Conservation (phyloP, 2,113 vertebrate genomes). For the Actenoides hombroni region DNA sequence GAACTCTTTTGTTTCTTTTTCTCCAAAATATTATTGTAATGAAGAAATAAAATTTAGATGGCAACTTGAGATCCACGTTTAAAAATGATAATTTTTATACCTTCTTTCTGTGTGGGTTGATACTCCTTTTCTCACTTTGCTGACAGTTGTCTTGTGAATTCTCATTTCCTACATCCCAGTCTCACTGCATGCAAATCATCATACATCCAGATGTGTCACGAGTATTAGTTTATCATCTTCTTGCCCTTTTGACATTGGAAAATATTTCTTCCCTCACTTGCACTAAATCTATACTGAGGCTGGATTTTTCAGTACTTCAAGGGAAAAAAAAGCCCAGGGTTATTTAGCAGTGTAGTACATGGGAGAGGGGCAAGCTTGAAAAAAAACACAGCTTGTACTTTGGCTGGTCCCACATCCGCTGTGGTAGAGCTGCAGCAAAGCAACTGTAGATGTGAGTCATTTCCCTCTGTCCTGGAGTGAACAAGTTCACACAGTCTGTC, state of each 20-base stretch:
- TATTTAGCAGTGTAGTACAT: neutral
- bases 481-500: neutral
- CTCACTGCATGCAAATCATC: neutral
- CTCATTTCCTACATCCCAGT: neutral
- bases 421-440: neutral
- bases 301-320: neutral
- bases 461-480: neutral
- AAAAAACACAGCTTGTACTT: neutral
- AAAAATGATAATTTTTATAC: neutral
- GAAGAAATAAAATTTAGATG: neutral
- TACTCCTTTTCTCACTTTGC: neutral
- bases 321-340: rapidly evolving
- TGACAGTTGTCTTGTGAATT: neutral
- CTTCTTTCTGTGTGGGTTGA: neutral
- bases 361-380: neutral
- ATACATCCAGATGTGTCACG: neutral
- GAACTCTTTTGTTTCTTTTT: neutral
- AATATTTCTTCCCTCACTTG: neutral
- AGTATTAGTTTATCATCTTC: neutral
- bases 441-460: neutral
- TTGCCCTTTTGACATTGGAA: neutral
- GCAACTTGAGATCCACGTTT: neutral
- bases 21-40: neutral
- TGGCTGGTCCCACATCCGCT: neutral
- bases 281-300: neutral